A percentile compares a stretch with the other conserved stretches of the same genome.
These are phyloP conservation scores for Heterotis niloticus DNA, from an alignment of 2,113 vertebrate genomes.

Conservation along the genomic window DNA sequence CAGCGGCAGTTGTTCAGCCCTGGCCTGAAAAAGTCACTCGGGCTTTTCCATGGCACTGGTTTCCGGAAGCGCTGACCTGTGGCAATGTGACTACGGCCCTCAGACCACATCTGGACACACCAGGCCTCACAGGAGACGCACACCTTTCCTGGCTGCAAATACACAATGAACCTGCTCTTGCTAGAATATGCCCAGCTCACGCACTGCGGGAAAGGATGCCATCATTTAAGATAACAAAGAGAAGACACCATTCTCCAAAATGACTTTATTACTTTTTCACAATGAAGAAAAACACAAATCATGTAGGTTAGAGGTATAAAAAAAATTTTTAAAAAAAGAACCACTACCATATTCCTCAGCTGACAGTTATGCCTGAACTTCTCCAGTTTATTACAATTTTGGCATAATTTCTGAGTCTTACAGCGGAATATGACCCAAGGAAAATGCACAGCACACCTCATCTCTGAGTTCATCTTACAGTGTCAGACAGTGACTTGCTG, in stretches of 20 bases:
- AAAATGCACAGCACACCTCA: too few relatives aligned
- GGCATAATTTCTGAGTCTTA: too few relatives aligned
- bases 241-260: constrained; percentile 2
- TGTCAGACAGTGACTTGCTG: too few relatives aligned
- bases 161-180: background rate
- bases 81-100: too few relatives aligned
- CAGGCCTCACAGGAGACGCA: background rate
- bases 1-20: too few relatives aligned
- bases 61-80: background rate
- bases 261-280: constrained; percentile 15
- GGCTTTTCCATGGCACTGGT: background rate
- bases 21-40: background rate
- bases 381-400: background rate
- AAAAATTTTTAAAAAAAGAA: background rate
- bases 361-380: background rate
- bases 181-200: background rate
- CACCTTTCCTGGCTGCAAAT: background rate
- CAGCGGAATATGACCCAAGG: too few relatives aligned
- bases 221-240: background rate
- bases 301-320: background rate
- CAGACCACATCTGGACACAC: background rate
- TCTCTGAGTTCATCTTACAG: too few relatives aligned
- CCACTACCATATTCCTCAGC: background rate
- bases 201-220: background rate
- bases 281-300: background rate